Percentiles rank a stretch among this genome's conserved stretches.
These are phyloP conservation scores for Alexandromys fortis DNA, from an alignment of 2,113 vertebrate species.

Conservation along the genomic window DNA sequence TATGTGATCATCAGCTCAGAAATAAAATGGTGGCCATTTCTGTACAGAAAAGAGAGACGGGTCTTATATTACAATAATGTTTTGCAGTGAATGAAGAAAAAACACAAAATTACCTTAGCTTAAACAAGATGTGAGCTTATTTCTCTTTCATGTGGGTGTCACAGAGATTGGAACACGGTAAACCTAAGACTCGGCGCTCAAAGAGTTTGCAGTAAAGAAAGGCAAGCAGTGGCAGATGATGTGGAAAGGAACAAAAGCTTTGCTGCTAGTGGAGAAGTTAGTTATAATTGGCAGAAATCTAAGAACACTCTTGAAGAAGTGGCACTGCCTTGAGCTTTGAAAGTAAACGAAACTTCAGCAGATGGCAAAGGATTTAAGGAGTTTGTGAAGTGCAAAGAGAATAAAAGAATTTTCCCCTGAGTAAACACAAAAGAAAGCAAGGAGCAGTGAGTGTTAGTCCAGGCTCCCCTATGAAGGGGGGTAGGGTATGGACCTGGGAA, in stretches of 20 bases:
- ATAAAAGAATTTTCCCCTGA: not conserved
- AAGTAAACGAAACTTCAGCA: not conserved
- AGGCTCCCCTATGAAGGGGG: not conserved
- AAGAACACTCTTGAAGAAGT: not conserved
- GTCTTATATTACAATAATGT: not conserved
- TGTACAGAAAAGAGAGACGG: not conserved
- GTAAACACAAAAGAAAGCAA: slow-evolving; percentile 22
- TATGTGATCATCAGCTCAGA: slow-evolving; percentile 3
- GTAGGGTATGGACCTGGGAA: not conserved
- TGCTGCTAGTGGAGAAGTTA: not conserved
- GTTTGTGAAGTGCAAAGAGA: not conserved
- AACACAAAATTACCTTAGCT: slow-evolving; percentile 5
- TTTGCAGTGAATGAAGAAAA: not conserved
- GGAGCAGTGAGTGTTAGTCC: not conserved
- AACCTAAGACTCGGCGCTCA: not conserved
- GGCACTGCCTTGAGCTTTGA: slow-evolving; percentile 18
- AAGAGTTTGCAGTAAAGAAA: slow-evolving; percentile 22
- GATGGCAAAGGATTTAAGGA: not conserved
- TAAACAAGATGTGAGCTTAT: slow-evolving; percentile 44
- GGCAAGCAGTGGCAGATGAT: not conserved
- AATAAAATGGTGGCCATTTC: slow-evolving; percentile 4
- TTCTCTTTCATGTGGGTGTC: not conserved
- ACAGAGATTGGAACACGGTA: not conserved
- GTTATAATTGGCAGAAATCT: not conserved
- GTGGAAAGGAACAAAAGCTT: not conserved